Evolutionary conservation across 2,888 invertebrate species (phyloP).

Genomic region (Drosophila conformis): DNA sequence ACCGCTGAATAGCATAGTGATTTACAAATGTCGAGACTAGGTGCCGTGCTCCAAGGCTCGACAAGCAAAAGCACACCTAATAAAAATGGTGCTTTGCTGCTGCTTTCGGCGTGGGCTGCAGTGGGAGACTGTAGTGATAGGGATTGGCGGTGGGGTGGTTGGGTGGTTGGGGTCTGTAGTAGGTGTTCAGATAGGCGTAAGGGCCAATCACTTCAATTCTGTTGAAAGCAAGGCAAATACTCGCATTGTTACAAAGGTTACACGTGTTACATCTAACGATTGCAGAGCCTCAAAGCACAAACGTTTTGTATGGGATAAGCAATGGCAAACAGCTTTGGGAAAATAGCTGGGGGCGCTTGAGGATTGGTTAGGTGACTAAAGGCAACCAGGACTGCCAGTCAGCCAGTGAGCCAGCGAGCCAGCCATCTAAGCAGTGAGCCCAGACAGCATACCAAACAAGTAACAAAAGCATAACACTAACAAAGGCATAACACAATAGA

Average conservation of each 20-base stretch:
- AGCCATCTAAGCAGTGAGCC: background rate
- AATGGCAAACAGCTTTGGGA: constrained; percentile 43
- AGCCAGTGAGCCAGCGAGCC: background rate
- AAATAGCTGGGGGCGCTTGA: constrained; percentile 7
- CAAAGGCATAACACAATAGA: constrained; percentile 70
- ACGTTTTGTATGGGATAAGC: constrained; percentile 70
- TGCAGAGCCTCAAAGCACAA: constrained; percentile 63
- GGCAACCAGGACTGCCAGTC: constrained; percentile 4
- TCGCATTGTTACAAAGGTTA: constrained; percentile 57
- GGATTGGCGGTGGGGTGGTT: background rate
- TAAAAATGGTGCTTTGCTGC: constrained; percentile 63
- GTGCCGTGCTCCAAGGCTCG: constrained; percentile 36
- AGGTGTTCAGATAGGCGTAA: constrained; percentile 44
- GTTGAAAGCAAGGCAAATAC: constrained; percentile 60
- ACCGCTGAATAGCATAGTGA: constrained; percentile 53
- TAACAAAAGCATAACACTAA: constrained; percentile 49
- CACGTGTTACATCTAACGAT: constrained; percentile 68
- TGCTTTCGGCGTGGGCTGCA: background rate
- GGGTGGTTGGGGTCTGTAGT: background rate
- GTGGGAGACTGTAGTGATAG: background rate
- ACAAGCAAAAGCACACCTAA: constrained; percentile 69
- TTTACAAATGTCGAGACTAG: constrained; percentile 60
- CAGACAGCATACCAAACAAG: constrained; percentile 14
- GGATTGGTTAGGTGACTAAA: constrained; percentile 5
- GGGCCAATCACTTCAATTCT: constrained; percentile 62